Evolutionary conservation across 2,797 vertebrate genomes (phyloP).

Genomic region (Neostethus bicornis): DNA sequence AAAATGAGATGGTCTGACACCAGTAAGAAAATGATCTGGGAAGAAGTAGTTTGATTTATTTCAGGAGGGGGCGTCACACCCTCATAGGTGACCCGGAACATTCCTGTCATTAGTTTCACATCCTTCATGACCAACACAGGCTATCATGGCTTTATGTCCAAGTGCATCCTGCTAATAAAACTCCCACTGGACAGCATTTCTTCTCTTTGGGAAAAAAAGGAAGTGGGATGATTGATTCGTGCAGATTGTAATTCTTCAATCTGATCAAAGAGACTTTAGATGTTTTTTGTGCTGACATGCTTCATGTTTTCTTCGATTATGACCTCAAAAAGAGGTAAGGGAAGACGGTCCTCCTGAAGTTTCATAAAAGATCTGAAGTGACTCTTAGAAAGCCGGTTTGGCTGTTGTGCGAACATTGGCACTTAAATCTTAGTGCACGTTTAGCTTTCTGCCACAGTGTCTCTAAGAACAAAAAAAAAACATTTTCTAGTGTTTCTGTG

Average conservation of each 20-base stretch:
- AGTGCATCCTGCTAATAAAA: conserved; percentile 43
- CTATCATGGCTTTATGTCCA: conserved; percentile 56
- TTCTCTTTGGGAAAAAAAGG: conserved; percentile 54
- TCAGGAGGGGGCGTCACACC: conserved; percentile 12
- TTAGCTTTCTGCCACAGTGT: conserved; percentile 77
- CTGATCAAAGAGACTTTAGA: conserved; percentile 46
- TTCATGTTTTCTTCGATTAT: conserved; percentile 62
- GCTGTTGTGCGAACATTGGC: conserved; percentile 80
- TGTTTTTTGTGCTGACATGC: conserved; percentile 68
- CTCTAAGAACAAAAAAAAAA: conserved; percentile 39
- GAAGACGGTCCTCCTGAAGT: conserved; percentile 40
- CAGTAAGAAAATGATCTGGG: background rate
- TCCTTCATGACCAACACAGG: conserved; percentile 34
- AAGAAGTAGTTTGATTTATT: conserved; percentile 13
- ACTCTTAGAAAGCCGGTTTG: conserved; percentile 48
- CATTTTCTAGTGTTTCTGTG: conserved; percentile 81
- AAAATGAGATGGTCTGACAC: conserved; percentile 21
- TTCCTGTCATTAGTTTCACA: conserved; percentile 32
- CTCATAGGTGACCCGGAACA: conserved; percentile 50
- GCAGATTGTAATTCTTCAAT: conserved; percentile 81
- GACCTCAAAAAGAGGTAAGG: conserved; percentile 67
- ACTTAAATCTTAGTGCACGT: conserved; percentile 80
- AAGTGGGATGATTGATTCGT: conserved; percentile 70
- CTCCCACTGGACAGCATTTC: conserved; percentile 23
- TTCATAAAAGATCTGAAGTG: conserved; percentile 32